phyloP scores from a whole-genome alignment of 2,797 vertebrate species.

The Delichon dasypus region DNA sequence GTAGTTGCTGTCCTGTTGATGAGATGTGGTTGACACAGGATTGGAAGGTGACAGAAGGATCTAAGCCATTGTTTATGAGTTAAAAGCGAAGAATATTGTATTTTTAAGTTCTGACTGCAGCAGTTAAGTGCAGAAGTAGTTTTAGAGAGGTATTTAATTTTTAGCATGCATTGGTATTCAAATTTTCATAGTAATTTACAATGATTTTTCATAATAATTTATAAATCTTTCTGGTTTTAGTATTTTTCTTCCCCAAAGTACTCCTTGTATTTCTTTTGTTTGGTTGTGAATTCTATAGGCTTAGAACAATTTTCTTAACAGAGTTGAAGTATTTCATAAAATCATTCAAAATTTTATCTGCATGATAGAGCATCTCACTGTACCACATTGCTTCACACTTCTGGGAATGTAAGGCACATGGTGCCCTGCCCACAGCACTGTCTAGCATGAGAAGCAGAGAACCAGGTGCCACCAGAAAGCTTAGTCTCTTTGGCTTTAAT shows the following conservation, averaged over 20 bases:
- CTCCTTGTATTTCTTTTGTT: background rate
- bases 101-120: background rate
- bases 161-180: background rate
- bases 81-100: background rate
- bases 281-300: background rate
- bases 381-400: background rate
- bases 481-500: background rate
- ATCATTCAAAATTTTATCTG: background rate
- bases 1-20: background rate
- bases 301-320: background rate
- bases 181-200: background rate
- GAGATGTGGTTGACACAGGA: background rate
- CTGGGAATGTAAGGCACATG: rapidly evolving
- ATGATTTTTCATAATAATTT: background rate
- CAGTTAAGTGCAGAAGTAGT: background rate
- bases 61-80: background rate
- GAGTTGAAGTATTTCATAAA: background rate
- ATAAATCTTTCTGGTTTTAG: background rate
- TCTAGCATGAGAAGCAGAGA: background rate
- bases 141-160: background rate
- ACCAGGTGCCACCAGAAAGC: background rate
- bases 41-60: background rate
- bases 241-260: rapidly evolving
- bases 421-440: background rate
- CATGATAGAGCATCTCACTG: background rate